phyloP scores from a whole-genome alignment of 2,797 vertebrate species.

The Rhincodon typus region DNA sequence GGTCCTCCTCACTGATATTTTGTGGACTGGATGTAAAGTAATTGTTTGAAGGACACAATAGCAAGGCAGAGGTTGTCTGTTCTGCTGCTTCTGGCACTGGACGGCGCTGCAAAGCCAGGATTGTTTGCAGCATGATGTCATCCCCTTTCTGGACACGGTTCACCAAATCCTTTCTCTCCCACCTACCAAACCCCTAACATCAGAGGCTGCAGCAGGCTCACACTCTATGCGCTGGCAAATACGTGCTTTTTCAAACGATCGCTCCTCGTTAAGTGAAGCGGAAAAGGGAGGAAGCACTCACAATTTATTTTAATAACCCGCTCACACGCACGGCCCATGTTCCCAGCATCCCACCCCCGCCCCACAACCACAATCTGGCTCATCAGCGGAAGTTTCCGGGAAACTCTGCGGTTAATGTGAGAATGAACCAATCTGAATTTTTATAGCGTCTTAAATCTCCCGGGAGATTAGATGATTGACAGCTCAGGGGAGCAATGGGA shows the following conservation, averaged over 20 bases:
- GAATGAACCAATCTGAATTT: not conserved
- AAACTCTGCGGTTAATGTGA: not conserved
- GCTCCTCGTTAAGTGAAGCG: not conserved
- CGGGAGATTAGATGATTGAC: not conserved
- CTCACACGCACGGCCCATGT: not conserved
- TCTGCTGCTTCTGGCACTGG: not conserved
- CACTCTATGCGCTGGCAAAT: not conserved
- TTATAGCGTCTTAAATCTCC: not conserved
- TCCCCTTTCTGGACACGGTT: not conserved
- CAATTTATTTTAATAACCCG: not conserved
- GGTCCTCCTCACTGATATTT: not conserved
- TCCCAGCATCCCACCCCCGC: not conserved
- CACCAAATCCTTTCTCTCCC: not conserved
- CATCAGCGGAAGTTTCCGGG: not conserved
- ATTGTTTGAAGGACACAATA: not conserved
- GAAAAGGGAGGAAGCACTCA: not conserved
- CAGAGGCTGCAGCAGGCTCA: not conserved
- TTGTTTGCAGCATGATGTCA: slow-evolving; percentile 14
- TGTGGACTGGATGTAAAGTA: not conserved
- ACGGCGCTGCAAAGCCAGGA: not conserved
- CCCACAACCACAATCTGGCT: not conserved
- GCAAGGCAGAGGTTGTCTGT: not conserved
- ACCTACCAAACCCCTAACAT: not conserved
- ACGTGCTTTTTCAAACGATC: not conserved
- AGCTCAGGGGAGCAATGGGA: not conserved